Percentiles rank a stretch among this genome's conserved stretches.
Conservation (phyloP, 2,113 vertebrate genomes). For the Chitala chitala region DNA sequence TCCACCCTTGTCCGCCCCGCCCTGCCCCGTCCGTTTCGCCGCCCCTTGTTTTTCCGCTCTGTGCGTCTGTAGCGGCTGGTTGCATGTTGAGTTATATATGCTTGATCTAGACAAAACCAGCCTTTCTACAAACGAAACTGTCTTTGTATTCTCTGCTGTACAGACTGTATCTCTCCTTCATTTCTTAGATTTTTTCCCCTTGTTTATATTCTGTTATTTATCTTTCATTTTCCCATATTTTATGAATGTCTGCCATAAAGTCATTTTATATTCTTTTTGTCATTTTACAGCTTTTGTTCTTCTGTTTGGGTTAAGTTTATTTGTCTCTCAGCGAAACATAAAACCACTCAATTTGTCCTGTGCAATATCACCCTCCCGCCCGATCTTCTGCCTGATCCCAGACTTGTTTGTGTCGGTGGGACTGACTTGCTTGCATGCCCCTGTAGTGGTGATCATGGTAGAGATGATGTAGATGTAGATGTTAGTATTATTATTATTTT, state of each 20-base stretch:
- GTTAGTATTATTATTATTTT: slow-evolving; percentile 48
- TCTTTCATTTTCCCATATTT: slow-evolving; percentile 49
- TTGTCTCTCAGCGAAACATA: neutral
- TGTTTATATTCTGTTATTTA: slow-evolving; percentile 54
- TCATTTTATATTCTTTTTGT: neutral
- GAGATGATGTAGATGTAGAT: slow-evolving; percentile 61
- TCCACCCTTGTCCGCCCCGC: neutral
- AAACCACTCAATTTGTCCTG: neutral
- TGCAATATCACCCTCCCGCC: neutral
- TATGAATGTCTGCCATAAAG: neutral
- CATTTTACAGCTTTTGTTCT: neutral
- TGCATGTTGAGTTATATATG: slow-evolving; percentile 47
- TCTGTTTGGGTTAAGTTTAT: neutral
- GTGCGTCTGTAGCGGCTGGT: slow-evolving; percentile 52
- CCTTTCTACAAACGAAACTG: slow-evolving; percentile 58
- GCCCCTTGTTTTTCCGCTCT: slow-evolving; percentile 39
- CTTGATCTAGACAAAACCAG: slow-evolving; percentile 70
- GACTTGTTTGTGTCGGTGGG: slow-evolving; percentile 68
- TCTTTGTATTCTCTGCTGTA: slow-evolving; percentile 57
- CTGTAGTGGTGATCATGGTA: slow-evolving; percentile 57
- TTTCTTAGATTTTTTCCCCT: slow-evolving; percentile 47
- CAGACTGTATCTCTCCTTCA: slow-evolving; percentile 44
- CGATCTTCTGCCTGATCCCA: slow-evolving; percentile 62
- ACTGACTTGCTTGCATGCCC: slow-evolving; percentile 74
- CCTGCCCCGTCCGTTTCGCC: neutral